A percentile compares a stretch with the other conserved stretches of the same genome.
phyloP scores from a whole-genome alignment of 2,113 vertebrate genomes.

The Epinephelus lanceolatus region DNA sequence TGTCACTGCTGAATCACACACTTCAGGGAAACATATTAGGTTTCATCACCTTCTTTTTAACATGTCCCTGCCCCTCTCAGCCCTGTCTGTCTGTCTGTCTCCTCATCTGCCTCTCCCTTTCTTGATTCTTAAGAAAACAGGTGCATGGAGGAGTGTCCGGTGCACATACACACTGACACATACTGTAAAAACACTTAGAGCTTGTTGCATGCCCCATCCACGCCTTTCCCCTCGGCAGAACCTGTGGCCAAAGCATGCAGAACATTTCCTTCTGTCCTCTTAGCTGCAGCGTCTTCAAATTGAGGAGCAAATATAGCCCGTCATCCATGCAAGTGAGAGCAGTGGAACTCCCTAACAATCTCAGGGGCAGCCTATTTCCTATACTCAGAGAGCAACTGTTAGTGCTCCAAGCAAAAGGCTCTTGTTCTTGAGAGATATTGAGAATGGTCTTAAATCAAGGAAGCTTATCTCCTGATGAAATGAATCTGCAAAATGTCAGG shows the following conservation, averaged over 20 bases:
- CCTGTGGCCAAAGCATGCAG: conserved; percentile 77
- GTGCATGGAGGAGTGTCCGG: conserved; percentile 73
- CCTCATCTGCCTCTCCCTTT: conserved; percentile 39
- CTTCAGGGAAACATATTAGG: not conserved
- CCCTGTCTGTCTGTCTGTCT: conserved; percentile 17
- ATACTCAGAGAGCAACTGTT: conserved; percentile 7
- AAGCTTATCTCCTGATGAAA: not conserved
- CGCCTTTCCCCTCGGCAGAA: conserved; percentile 51
- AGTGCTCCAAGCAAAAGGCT: not conserved
- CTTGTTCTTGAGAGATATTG: not conserved
- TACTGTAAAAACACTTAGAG: conserved; percentile 26
- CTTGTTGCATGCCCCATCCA: conserved; percentile 36
- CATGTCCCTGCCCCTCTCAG: conserved; percentile 25
- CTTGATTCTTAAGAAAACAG: conserved; percentile 72
- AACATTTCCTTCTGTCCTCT: conserved; percentile 75
- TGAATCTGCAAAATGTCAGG: not conserved
- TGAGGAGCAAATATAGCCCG: conserved; percentile 69
- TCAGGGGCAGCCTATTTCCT: not conserved
- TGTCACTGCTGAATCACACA: conserved; percentile 4
- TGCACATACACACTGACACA: conserved; percentile 31
- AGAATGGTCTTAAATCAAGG: not conserved
- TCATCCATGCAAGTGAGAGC: conserved; percentile 51
- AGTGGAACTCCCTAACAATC: conserved; percentile 34
- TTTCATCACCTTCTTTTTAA: conserved; percentile 48
- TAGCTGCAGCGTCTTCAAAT: conserved; percentile 67